phyloP scores from a whole-genome alignment of 2,888 invertebrate genomes.

The Lysandra coridon region DNA sequence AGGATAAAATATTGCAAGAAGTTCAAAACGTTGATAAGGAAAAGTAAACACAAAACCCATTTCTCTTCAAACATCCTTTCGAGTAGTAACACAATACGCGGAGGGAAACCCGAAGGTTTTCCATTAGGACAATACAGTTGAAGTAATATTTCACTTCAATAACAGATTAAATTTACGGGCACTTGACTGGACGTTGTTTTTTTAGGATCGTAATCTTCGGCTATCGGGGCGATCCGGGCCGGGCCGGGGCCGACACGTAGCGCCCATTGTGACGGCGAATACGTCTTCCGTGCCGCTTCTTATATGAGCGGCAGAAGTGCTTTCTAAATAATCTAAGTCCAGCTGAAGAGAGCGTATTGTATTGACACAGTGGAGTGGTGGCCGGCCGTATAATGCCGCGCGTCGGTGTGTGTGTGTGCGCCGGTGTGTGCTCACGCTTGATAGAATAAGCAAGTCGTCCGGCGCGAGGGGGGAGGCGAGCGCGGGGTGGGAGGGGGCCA shows the following conservation, averaged over 20 bases:
- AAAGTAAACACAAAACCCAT: background rate
- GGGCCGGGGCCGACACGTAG: conserved; percentile 75
- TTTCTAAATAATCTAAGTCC: conserved; percentile 82
- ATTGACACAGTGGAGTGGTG: conserved; percentile 81
- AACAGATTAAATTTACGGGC: conserved; percentile 46
- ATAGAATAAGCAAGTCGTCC: conserved; percentile 81
- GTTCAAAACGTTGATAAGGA: background rate
- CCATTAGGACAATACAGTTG: conserved; percentile 21
- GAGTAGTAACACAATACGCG: background rate
- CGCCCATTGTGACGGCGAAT: conserved; percentile 77
- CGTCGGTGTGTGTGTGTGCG: conserved; percentile 55
- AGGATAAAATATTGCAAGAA: background rate
- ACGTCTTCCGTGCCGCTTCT: conserved; percentile 78
- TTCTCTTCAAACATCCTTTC: background rate
- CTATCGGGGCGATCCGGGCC: conserved; percentile 74
- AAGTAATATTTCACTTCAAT: conserved; percentile 32
- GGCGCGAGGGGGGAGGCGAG: conserved; percentile 55
- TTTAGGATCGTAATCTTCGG: conserved; percentile 79
- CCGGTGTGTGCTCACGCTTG: conserved; percentile 66
- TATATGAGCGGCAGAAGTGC: conserved; percentile 82
- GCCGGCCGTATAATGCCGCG: conserved; percentile 77
- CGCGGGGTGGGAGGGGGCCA: conserved; percentile 48
- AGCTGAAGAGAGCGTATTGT: conserved; percentile 81
- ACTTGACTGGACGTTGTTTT: conserved; percentile 74
- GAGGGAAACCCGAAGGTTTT: conserved; percentile 13